Conservation (phyloP, 1,140 invertebrate genomes). For the Rhopalosiphum maidis region DNA sequence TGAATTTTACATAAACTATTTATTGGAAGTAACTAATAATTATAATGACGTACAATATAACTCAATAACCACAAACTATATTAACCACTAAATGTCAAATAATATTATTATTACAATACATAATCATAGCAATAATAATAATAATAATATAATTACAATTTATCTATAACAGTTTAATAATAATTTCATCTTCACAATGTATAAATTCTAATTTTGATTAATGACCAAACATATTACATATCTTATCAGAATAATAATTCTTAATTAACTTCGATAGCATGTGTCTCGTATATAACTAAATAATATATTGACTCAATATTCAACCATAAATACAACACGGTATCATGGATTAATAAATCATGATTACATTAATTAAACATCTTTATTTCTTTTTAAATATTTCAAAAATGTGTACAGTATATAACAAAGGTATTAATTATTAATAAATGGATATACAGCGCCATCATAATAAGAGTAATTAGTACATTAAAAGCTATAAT, state of each 20-base stretch:
- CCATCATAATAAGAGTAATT: not conserved
- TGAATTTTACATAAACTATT: not conserved
- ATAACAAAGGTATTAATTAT: not conserved
- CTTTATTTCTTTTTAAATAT: not conserved
- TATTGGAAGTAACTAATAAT: not conserved
- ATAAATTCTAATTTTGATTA: conserved; percentile 1
- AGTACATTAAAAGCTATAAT: not conserved
- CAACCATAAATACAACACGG: not conserved
- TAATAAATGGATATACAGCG: not conserved
- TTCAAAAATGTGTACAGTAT: not conserved
- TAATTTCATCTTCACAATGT: not conserved
- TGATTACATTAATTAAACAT: not conserved
- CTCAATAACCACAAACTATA: not conserved
- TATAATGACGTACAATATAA: not conserved
- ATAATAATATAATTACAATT: not conserved
- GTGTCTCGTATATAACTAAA: not conserved
- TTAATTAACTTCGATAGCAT: not conserved
- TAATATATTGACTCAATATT: not conserved
- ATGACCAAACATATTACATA: not conserved
- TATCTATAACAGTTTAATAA: not conserved
- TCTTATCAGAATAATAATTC: not conserved
- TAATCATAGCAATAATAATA: not conserved
- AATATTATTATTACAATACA: conserved; percentile 1
- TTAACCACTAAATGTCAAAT: conserved; percentile 1
- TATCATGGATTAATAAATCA: not conserved